phyloP scores from a whole-genome alignment of 2,113 vertebrate species.

The Colinus virginianus region DNA sequence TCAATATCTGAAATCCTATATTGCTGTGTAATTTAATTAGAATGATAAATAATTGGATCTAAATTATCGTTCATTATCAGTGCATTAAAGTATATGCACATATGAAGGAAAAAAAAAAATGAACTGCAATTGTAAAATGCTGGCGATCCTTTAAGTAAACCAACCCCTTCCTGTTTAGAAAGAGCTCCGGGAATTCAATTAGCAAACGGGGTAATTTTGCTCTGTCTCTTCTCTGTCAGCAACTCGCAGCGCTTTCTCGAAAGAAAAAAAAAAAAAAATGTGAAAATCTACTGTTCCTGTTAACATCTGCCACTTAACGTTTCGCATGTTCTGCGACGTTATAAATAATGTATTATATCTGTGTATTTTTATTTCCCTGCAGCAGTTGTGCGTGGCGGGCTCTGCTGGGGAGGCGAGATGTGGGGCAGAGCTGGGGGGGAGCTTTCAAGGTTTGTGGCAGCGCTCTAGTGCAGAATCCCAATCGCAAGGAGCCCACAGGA shows the following conservation, averaged over 20 bases:
- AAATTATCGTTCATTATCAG: not conserved
- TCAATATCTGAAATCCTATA: not conserved
- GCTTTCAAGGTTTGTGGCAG: not conserved
- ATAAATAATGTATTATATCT: slow-evolving; percentile 4
- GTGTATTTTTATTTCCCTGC: not conserved
- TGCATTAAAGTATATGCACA: not conserved
- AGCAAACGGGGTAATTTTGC: not conserved
- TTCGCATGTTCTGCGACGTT: not conserved
- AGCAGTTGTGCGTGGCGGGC: not conserved
- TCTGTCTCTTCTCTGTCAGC: slow-evolving; percentile 43
- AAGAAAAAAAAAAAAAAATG: not conserved
- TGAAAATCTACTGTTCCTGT: not conserved
- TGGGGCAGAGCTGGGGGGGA: not conserved
- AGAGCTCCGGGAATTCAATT: slow-evolving; percentile 35
- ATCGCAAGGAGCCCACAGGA: not conserved
- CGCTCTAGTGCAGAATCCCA: not conserved
- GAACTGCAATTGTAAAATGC: not conserved
- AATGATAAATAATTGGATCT: slow-evolving; percentile 17
- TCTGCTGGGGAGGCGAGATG: not conserved
- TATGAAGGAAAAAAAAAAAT: not conserved
- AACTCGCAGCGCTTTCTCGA: not conserved
- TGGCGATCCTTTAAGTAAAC: not conserved
- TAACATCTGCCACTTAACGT: not conserved
- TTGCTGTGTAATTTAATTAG: not conserved
- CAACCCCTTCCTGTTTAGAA: not conserved